Base-by-base conservation (phyloP, 2,888 invertebrate genomes). In the Melanotus villosus region DNA sequence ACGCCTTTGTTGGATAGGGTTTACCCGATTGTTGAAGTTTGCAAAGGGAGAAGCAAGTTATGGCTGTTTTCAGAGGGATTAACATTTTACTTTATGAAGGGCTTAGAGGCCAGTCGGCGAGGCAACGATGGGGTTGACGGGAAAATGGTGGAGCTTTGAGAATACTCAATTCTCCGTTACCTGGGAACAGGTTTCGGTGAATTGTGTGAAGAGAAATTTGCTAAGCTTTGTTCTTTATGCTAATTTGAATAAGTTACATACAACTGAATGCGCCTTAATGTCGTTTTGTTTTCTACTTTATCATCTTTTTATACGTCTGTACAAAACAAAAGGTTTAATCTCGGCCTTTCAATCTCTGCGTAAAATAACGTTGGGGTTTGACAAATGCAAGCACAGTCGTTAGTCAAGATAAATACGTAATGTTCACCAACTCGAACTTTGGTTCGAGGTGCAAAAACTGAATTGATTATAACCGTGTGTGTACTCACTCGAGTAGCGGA, bases 81-180 rank as follows among this genome's bases (percentile, higher is more conserved):
- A 79, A 76, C 76, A 76, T 78, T 79, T 77, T 73, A 74, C 76
- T 79, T 79, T 76, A 76, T 78, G 76, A 75, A 76, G 71, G 75
- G 76, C 75, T 78, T 76, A 75, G 70, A 67, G 73, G 73, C 70
- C 73, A 73, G 72, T 72, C 68, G 69, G 72, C 60, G 69, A 75
- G 68, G 59, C 70, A 62, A 64, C 65, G 70, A 72, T 63, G 65
- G 68, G 68, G 74, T 70, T 70, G 71, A 71, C 68, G 67, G 70
- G 60, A 68, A 70, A 71, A 69, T 68, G 65, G 67, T 50, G 41
- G 36, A 63, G 62, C 70, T 70, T 66, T 70, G 68, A 70, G 66
- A 68, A 73, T 75, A 71, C 71, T 71, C 67, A 68, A 72, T 68
- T 73, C 70, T 70, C 64, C 59, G 65, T 67, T 75, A 71, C 71